Conservation (phyloP, 2,888 invertebrate species). For the Ptycholaimellus sp. region DNA sequence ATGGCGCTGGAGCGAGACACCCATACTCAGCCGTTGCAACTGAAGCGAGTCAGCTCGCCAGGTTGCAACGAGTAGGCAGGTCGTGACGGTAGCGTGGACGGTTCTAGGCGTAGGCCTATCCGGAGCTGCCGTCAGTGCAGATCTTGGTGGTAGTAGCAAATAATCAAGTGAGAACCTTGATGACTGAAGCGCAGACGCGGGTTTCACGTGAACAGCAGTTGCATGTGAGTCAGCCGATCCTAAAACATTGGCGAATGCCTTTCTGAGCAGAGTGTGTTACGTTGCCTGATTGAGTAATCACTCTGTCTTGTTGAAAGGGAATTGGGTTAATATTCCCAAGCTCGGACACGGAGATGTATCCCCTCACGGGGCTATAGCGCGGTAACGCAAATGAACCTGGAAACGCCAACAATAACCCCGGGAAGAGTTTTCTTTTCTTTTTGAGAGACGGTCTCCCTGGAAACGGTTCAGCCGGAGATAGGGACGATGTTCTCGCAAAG, state of each 20-base stretch:
- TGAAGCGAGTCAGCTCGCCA: too few species aligned
- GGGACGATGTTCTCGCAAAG: constrained; percentile 28
- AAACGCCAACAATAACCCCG: constrained; percentile 25
- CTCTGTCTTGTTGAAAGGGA: constrained; percentile 26
- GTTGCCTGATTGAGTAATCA: too few species aligned
- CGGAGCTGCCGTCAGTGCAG: constrained; percentile 32
- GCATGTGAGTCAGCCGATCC: constrained; percentile 28
- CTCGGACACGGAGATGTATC: constrained; percentile 8
- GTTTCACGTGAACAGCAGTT: constrained; percentile 39
- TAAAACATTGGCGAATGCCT: constrained; percentile 20
- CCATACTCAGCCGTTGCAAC: constrained; percentile 32
- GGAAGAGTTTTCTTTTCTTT: constrained; percentile 32
- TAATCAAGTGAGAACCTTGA: constrained; percentile 40
- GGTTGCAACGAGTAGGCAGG: constrained; percentile 41
- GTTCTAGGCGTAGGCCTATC: constrained; percentile 35
- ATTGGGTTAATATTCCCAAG: constrained; percentile 26
- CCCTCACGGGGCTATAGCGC: constrained; percentile 10
- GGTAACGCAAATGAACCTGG: constrained; percentile 27
- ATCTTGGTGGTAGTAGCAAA: constrained; percentile 50
- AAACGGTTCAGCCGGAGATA: constrained; percentile 29
- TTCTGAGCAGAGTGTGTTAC: too few species aligned
- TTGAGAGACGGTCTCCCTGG: constrained; percentile 28
- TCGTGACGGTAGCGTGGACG: constrained; percentile 37
- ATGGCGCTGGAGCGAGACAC: constrained; percentile 38
- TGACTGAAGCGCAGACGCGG: constrained; percentile 33